These are phyloP conservation scores for Esox lucius DNA, from an alignment of 2,797 vertebrate species.

Conservation along the genomic window DNA sequence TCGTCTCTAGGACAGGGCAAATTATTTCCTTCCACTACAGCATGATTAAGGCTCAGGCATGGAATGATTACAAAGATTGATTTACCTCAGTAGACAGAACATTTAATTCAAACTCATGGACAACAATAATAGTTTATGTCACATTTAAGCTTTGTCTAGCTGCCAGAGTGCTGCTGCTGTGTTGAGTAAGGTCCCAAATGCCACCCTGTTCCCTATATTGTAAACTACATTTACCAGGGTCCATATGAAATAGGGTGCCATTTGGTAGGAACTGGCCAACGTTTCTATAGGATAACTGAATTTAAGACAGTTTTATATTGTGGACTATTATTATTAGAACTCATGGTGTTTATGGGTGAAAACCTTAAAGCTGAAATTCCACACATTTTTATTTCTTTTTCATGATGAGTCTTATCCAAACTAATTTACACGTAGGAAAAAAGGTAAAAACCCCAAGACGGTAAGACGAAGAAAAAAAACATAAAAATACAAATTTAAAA, in stretches of 20 bases:
- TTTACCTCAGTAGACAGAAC: constrained; percentile 95
- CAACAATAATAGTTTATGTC: constrained; percentile 89
- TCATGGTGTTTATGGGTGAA: constrained; percentile 48
- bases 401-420: constrained; percentile 93
- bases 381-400: constrained; percentile 72
- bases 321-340: constrained; percentile 70
- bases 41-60: constrained; percentile 97
- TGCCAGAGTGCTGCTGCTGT: constrained; percentile 93
- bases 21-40: constrained; percentile 78
- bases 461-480: constrained; percentile 96
- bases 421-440: constrained; percentile 97
- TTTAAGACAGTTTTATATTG: constrained; percentile 65
- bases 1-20: neutral
- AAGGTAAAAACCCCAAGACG: constrained; percentile 98
- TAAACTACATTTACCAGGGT: constrained; percentile 80
- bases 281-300: constrained; percentile 84
- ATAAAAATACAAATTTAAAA: constrained; percentile 99
- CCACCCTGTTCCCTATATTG: neutral
- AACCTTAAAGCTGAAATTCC: constrained; percentile 96
- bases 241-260: neutral
- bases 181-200: neutral
- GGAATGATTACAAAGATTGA: constrained; percentile 96
- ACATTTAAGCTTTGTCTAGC: constrained; percentile 97
- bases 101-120: constrained; percentile 93
- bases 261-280: neutral